A percentile compares a stretch with the other conserved stretches of the same genome.
Evolutionary conservation across 2,797 vertebrate species (phyloP).

Genomic region (Malacoctenus gilli): DNA sequence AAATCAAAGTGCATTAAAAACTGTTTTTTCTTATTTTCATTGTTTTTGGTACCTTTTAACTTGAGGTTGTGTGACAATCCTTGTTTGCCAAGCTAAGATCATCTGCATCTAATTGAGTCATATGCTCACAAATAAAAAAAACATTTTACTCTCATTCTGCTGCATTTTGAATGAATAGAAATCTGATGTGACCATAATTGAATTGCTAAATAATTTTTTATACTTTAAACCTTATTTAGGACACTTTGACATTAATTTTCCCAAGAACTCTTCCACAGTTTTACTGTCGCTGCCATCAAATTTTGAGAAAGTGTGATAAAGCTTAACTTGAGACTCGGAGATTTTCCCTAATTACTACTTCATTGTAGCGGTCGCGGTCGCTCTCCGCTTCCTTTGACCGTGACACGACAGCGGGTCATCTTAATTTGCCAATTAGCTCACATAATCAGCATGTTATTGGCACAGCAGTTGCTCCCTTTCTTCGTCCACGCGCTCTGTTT

Average conservation of each 20-base stretch:
- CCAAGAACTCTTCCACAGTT: too few relatives aligned
- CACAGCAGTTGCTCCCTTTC: slow-evolving; percentile 34
- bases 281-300: neutral
- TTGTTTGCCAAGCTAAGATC: neutral
- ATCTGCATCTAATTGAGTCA: too few relatives aligned
- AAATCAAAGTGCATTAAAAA: too few relatives aligned
- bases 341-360: slow-evolving; percentile 1
- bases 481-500: slow-evolving; percentile 48
- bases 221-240: too few relatives aligned
- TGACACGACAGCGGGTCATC: slow-evolving; percentile 41
- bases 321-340: neutral
- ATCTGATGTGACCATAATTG: too few relatives aligned
- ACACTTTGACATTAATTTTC: too few relatives aligned
- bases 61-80: neutral
- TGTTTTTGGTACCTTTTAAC: neutral
- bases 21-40: neutral
- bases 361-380: neutral
- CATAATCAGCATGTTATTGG: slow-evolving; percentile 60
- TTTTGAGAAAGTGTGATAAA: neutral
- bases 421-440: slow-evolving; percentile 65
- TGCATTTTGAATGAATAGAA: too few relatives aligned
- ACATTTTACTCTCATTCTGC: too few relatives aligned
- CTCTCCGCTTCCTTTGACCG: slow-evolving; percentile 28
- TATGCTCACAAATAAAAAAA: too few relatives aligned
- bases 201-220: too few relatives aligned